These are phyloP conservation scores for Tiliacea aurago DNA, from an alignment of 2,888 invertebrate species.

Conservation along the genomic window DNA sequence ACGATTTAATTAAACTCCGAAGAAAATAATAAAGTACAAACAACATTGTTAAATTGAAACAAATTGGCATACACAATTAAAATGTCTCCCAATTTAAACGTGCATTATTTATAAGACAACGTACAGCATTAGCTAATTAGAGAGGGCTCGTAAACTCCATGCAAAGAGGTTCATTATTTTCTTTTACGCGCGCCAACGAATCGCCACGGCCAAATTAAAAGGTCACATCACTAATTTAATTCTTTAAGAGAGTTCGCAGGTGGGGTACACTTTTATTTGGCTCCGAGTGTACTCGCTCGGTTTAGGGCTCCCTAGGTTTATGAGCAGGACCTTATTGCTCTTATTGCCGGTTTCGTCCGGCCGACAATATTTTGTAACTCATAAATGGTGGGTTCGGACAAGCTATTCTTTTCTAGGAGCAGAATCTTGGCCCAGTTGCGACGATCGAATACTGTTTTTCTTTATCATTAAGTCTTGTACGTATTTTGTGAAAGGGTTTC, in stretches of 20 bases:
- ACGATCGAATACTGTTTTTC: conserved; percentile 54
- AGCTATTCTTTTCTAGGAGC: conserved; percentile 32
- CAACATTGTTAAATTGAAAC: conserved; percentile 40
- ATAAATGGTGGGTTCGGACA: conserved; percentile 38
- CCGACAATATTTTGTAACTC: conserved; percentile 50
- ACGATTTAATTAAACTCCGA: conserved; percentile 46
- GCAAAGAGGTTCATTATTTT: conserved; percentile 73
- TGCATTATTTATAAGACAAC: conserved; percentile 63
- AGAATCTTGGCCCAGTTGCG: conserved; percentile 50
- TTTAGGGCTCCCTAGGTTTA: conserved; percentile 48
- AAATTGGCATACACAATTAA: conserved; percentile 60
- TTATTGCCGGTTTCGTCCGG: conserved; percentile 28
- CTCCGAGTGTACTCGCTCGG: conserved; percentile 38
- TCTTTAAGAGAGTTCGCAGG: conserved; percentile 59
- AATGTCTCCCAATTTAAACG: conserved; percentile 62
- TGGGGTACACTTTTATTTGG: conserved; percentile 47
- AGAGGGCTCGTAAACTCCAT: conserved; percentile 62
- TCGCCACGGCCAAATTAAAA: conserved; percentile 67
- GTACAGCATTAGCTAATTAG: conserved; percentile 71
- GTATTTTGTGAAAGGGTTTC: conserved; percentile 54
- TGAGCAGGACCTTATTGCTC: conserved; percentile 45
- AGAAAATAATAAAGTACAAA: conserved; percentile 47
- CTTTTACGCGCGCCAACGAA: conserved; percentile 62
- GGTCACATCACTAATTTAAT: conserved; percentile 70
- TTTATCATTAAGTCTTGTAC: conserved; percentile 51